Evolutionary conservation across 2,797 vertebrate genomes (phyloP).

Genomic region (Brachyalestes nurse): DNA sequence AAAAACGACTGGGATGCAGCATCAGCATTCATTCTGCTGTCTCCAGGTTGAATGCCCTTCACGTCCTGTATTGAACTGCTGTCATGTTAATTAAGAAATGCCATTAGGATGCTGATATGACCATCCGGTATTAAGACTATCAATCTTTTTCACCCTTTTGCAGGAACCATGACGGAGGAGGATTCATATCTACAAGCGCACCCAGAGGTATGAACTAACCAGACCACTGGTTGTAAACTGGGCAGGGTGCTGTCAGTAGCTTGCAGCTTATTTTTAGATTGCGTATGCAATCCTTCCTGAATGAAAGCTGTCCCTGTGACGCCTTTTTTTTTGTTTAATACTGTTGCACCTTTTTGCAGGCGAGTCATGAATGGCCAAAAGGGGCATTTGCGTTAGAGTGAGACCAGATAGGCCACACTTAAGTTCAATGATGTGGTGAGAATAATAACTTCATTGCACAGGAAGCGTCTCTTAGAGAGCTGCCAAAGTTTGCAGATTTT

Average conservation of each 20-base stretch:
- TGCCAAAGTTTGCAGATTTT: slow-evolving; percentile 36
- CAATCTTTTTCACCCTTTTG: not conserved
- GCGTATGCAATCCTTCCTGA: too few relatives aligned
- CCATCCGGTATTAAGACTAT: not conserved
- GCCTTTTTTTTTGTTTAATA: not conserved
- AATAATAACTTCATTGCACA: slow-evolving; percentile 43
- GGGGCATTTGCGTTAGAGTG: not conserved
- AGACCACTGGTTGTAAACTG: not conserved
- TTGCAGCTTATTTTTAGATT: too few relatives aligned
- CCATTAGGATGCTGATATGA: not conserved
- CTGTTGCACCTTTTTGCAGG: too few relatives aligned
- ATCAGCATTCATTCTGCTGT: too few relatives aligned
- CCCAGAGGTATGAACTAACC: slow-evolving; percentile 29
- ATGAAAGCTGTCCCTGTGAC: too few relatives aligned
- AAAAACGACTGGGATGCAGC: too few relatives aligned
- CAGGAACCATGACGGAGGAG: slow-evolving; percentile 66
- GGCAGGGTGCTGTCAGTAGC: too few relatives aligned
- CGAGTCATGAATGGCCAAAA: not conserved
- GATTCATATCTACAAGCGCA: slow-evolving; percentile 49
- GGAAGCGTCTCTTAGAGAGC: slow-evolving; percentile 56
- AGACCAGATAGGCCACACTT: not conserved
- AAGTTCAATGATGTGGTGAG: slow-evolving; percentile 9
- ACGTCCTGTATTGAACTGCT: too few relatives aligned
- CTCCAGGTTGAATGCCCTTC: too few relatives aligned
- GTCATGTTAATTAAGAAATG: too few relatives aligned